Evolutionary conservation across 23 tunicate species (phyloP), one percentile per base, ranked within the genome.

Genomic region (Diplosoma virens): DNA sequence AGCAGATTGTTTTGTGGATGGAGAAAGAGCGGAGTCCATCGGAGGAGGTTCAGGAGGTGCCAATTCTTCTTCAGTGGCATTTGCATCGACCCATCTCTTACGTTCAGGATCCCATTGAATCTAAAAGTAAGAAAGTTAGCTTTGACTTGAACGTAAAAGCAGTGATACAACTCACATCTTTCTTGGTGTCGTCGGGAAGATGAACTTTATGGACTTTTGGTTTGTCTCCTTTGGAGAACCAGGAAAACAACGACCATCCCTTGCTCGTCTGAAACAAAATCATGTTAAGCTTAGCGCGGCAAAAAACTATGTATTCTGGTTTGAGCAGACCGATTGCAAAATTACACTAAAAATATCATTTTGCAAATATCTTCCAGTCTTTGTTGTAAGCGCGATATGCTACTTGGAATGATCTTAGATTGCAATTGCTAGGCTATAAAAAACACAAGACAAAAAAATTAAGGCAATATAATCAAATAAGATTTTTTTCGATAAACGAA

Each of bases 41-140:
- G 78, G 78, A 31, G 95, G 95, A 5, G 83, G 79, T 16, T 80
- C 59, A 5, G 74, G 84, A 45, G 87, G 87, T 11, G 81, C 71
- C 35, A 14, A 46, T n/a, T 82, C 88, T 68, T 89, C 96, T 67
- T 89, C 96, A 0, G 88, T 45, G 47, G 74, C 96, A 50, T 89
- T 78, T 33, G 20, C 58, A 66, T 87, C 72, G 20, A 82, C 79
- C 96, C 96, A 89, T 1, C 96, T 66, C 58, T 89, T 70, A 69
- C 56, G 58, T 30, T 69, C 81, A 4, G 61, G 30, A 47, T 89
- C 88, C 87, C 87, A 89, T 7, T 34, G 52, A 20, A 89, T 82
- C 96, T 89, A 61, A 22, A 73, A 22, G 52, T 3, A 6, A 14
- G 27, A 4, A 41, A 70, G 3, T 36, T 70, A 59, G 16, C 29